Evolutionary conservation across 2,797 vertebrate species (phyloP).

Genomic region (Gymnoscopelus braueri): DNA sequence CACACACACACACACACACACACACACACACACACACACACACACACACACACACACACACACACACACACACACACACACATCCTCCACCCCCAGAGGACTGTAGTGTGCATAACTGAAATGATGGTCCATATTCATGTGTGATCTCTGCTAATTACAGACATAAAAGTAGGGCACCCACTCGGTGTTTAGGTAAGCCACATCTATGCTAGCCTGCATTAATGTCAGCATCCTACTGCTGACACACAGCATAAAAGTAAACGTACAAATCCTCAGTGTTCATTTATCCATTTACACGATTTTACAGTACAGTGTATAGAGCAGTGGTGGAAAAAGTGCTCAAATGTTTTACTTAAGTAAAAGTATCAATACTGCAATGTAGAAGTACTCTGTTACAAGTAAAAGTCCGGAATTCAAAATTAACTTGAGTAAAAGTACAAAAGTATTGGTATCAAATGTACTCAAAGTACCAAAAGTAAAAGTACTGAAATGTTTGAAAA

Average conservation of each 20-base stretch:
- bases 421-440: no score
- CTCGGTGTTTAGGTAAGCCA: conserved; percentile 26
- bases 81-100: neutral
- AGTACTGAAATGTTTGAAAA: no score
- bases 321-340: no score
- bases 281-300: no score
- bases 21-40: conserved; percentile 3
- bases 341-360: no score
- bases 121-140: conserved; percentile 40
- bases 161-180: conserved; percentile 39
- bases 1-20: conserved; percentile 11
- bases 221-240: conserved; percentile 4
- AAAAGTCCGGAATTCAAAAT: no score
- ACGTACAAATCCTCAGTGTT: no score
- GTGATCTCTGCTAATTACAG: conserved; percentile 27
- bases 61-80: neutral
- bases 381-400: no score
- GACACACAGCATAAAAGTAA: neutral
- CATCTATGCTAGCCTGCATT: conserved; percentile 2
- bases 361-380: no score
- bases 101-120: conserved; percentile 40
- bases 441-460: no score
- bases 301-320: no score
- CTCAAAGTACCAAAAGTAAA: no score
- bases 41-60: conserved; percentile 4